phyloP scores from a whole-genome alignment of 2,888 invertebrate genomes.

The Hecatera dysodea region DNA sequence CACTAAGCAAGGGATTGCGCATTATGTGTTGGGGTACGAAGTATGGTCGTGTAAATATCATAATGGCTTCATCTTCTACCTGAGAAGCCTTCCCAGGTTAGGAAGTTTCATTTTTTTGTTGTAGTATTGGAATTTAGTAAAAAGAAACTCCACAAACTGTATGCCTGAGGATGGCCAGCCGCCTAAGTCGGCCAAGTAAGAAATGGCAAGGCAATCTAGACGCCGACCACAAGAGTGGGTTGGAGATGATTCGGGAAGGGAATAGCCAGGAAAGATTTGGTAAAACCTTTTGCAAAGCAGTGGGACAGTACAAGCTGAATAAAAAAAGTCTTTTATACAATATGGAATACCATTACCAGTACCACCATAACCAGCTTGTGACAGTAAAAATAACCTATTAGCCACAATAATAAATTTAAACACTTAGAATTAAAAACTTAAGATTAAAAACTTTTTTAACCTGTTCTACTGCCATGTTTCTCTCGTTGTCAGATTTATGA shows the following conservation, averaged over 20 bases:
- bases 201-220: no score
- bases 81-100: background rate
- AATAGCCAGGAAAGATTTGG: no score
- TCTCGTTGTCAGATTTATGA: background rate
- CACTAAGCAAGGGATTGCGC: conserved; percentile 24
- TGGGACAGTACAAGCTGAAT: no score
- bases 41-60: conserved; percentile 34
- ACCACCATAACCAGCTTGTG: background rate
- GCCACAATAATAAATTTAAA: background rate
- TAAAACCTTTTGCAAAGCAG: no score
- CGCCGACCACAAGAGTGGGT: no score
- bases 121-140: background rate
- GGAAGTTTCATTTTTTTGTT: background rate
- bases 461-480: background rate
- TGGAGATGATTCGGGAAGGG: no score
- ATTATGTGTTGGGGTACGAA: conserved; percentile 20
- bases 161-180: no score
- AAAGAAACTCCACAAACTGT: no score
- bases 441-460: background rate
- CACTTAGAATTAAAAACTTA: background rate
- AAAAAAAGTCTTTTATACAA: background rate
- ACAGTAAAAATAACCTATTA: background rate
- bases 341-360: background rate
- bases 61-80: conserved; percentile 13
- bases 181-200: no score